Conservation (phyloP, 2,797 vertebrate species). For the Periparus ater region DNA sequence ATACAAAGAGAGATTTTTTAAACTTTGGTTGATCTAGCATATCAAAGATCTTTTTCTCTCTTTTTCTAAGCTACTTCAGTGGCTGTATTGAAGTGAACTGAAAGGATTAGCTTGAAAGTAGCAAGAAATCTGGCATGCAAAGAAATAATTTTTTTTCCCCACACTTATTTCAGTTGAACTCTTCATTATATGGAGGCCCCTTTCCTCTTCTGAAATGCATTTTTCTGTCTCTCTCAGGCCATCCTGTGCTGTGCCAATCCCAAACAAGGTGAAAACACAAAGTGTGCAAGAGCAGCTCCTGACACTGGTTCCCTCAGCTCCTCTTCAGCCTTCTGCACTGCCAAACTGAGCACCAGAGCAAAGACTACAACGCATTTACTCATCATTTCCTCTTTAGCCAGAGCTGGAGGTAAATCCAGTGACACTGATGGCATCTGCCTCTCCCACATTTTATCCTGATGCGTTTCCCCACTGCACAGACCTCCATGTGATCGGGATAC, state of each 20-base stretch:
- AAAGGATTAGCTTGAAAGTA: constrained; percentile 81
- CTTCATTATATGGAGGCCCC: constrained; percentile 39
- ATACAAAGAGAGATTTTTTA: constrained; percentile 76
- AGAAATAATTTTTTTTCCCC: not conserved
- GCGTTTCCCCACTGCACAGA: not conserved
- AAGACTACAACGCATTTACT: not conserved
- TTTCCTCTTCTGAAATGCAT: constrained; percentile 35
- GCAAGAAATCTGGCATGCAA: constrained; percentile 55
- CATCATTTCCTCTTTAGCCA: not conserved
- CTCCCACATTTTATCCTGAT: not conserved
- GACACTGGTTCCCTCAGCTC: not conserved
- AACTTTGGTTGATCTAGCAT: constrained; percentile 79
- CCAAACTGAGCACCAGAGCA: not conserved
- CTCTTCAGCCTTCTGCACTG: not conserved
- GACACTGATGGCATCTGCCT: not conserved
- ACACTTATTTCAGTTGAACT: constrained; percentile 69
- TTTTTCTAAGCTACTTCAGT: constrained; percentile 79
- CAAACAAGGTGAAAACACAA: constrained; percentile 56
- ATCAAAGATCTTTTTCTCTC: constrained; percentile 79
- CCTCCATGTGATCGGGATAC: accelerated
- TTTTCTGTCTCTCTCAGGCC: constrained; percentile 47
- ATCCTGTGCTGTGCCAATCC: constrained; percentile 12
- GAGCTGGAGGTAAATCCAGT: not conserved
- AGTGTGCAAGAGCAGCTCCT: not conserved
- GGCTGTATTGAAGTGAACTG: constrained; percentile 79